phyloP scores from a whole-genome alignment of 2,888 invertebrate species.

The Trisateles emortualis region DNA sequence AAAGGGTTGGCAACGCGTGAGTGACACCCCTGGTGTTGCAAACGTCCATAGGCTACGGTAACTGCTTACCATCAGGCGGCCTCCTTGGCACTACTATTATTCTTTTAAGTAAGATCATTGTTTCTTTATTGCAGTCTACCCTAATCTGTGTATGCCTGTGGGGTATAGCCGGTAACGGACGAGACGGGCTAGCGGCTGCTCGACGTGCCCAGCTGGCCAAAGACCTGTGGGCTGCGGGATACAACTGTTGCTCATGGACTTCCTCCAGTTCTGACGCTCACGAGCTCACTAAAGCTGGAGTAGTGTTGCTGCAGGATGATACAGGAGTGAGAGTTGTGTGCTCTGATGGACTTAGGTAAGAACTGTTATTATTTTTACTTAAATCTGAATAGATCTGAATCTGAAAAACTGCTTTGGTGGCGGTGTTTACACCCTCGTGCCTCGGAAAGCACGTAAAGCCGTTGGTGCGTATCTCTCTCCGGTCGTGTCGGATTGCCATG shows the following conservation, averaged over 20 bases:
- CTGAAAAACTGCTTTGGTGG: no score
- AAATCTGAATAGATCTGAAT: no score
- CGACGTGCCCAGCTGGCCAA: conserved; percentile 60
- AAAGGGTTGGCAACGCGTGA: no score
- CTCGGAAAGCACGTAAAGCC: no score
- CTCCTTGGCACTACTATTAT: no score
- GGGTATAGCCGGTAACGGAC: conserved; percentile 60
- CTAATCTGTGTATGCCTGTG: conserved; percentile 68
- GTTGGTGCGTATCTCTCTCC: no score
- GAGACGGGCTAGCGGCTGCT: conserved; percentile 57
- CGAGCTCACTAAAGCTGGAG: conserved; percentile 53
- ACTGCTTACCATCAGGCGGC: no score
- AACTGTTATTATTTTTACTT: background rate
- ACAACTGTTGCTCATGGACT: conserved; percentile 70
- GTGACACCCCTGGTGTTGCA: no score
- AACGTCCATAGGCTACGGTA: no score
- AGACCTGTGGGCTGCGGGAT: conserved; percentile 91
- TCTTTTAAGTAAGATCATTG: no score
- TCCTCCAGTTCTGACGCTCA: conserved; percentile 52
- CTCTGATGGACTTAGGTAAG: conserved; percentile 48
- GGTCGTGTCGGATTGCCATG: no score
- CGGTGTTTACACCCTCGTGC: no score
- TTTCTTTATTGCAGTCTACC: conserved; percentile 60
- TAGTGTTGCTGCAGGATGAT: conserved; percentile 59
- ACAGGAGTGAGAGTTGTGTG: conserved; percentile 53